Base-by-base conservation (phyloP, 2,797 vertebrate species). In the Xenentodon cancila region DNA sequence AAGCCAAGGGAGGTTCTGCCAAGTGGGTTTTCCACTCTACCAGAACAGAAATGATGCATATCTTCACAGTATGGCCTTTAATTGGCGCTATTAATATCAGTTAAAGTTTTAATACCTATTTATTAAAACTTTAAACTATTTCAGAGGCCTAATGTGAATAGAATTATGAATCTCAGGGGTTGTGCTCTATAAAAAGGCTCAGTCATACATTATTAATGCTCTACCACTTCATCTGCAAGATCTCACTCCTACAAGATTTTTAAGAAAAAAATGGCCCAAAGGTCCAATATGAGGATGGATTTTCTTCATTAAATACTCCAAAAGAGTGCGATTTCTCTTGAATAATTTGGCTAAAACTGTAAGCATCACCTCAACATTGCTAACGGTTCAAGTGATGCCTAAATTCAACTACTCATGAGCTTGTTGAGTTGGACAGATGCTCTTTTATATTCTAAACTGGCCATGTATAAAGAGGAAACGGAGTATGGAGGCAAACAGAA, bases 81-180 rank as follows among this genome's bases (percentile, higher is more conserved):
- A 93, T 92, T 91, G 91, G 40, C 18, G 75, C 89, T 91, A 93
- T 93, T 93, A 93, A 94, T 94, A 91, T 90, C 89, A 88, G 89
- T 93, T 94, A 92, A 92, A 93, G 84, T 92, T 93, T 92, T 90
- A 93, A 88, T 88, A 92, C 89, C 89, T 92, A 92, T 93, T 92
- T 93, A 92, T 92, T 91, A 92, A 89, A 90, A 89, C 89, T 87
- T 88, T 30, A 84, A 87, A 81, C 89, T 91, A 89, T 80, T 91
- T 89, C 81, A 53, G 40, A 49, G 64, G 59, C 53, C 80, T 92
- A 90, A 92, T 92, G 86, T 79, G 90, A 92, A 84, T 77, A 81
- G 81, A 90, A 88, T 92, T 89, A 93, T 91, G 86, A 91, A 90
- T 92, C 92, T 91, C 91, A 76, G 78, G 81, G 86, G 87, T 84